These are phyloP conservation scores for Drosophila simulans DNA, from an alignment of 1,140 invertebrate genomes.

Conservation along the genomic window DNA sequence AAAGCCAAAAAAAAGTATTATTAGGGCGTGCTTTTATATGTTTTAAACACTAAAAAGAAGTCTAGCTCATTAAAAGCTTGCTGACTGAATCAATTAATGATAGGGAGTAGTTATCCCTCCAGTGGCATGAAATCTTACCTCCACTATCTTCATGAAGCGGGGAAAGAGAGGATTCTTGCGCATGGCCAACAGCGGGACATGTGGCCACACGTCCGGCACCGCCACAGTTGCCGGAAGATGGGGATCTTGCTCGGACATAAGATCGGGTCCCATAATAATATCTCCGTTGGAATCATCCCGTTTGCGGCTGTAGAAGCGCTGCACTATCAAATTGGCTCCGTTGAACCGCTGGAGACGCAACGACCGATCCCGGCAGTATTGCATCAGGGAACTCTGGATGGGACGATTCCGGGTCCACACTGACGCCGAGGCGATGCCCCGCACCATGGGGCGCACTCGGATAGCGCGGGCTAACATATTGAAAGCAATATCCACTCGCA, in stretches of 20 bases:
- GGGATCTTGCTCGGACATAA: constrained; percentile 49
- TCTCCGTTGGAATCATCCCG: constrained; percentile 57
- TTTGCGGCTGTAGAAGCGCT: constrained; percentile 58
- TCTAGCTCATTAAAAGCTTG: no score
- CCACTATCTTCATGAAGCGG: constrained; percentile 98
- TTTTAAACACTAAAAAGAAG: no score
- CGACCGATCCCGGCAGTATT: constrained; percentile 28
- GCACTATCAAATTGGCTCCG: constrained; percentile 38
- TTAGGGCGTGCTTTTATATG: background rate
- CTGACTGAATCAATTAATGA: no score
- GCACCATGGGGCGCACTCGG: constrained; percentile 58
- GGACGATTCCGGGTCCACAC: constrained; percentile 42
- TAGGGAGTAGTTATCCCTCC: no score
- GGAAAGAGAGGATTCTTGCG: constrained; percentile 98
- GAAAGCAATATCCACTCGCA: constrained; percentile 22
- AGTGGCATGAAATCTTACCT: constrained; percentile 86
- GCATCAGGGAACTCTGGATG: constrained; percentile 41
- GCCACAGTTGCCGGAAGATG: constrained; percentile 94
- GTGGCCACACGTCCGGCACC: constrained; percentile 98
- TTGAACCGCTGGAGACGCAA: constrained; percentile 33
- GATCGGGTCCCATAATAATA: constrained; percentile 28
- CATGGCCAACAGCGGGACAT: constrained; percentile 97
- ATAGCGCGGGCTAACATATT: constrained; percentile 63
- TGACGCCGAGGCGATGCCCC: constrained; percentile 50
- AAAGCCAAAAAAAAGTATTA: background rate